phyloP scores from a whole-genome alignment of 1,140 invertebrate species.

The Rhyacophila brunnea region DNA sequence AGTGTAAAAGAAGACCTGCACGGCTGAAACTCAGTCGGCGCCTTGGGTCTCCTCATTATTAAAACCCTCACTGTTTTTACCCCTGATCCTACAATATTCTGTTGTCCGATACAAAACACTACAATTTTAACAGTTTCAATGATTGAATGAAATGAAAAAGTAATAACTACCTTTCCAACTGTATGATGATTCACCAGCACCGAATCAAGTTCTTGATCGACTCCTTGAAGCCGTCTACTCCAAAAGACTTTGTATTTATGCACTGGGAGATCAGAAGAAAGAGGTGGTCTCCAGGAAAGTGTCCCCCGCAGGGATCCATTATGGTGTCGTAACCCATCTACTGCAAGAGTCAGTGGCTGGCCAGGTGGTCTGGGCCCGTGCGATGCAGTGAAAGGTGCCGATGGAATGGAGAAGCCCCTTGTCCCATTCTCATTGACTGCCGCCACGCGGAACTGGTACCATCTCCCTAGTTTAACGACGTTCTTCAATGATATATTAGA shows the following conservation, averaged over 20 bases:
- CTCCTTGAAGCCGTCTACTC: slow-evolving; percentile 58
- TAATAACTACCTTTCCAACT: slow-evolving; percentile 54
- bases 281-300: slow-evolving; percentile 62
- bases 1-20: too few relatives aligned
- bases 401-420: slow-evolving; percentile 65
- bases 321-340: slow-evolving; percentile 51
- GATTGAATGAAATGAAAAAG: too few relatives aligned
- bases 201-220: slow-evolving; percentile 54
- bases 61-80: too few relatives aligned
- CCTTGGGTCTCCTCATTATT: too few relatives aligned
- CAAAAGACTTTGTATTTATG: slow-evolving; percentile 62
- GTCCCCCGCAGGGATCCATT: slow-evolving; percentile 57
- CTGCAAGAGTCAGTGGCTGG: slow-evolving; percentile 61
- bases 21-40: too few relatives aligned
- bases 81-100: too few relatives aligned
- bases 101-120: too few relatives aligned
- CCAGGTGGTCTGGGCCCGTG: slow-evolving; percentile 64
- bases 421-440: slow-evolving; percentile 69
- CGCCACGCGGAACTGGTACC: slow-evolving; percentile 76
- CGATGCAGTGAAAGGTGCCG: slow-evolving; percentile 61
- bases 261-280: slow-evolving; percentile 62
- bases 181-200: slow-evolving; percentile 60
- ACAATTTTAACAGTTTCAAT: too few relatives aligned
- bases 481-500: slow-evolving; percentile 57
- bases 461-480: slow-evolving; percentile 65